Base-by-base conservation (phyloP, 2,888 invertebrate genomes). In the Mesodorylaimus sp. region DNA sequence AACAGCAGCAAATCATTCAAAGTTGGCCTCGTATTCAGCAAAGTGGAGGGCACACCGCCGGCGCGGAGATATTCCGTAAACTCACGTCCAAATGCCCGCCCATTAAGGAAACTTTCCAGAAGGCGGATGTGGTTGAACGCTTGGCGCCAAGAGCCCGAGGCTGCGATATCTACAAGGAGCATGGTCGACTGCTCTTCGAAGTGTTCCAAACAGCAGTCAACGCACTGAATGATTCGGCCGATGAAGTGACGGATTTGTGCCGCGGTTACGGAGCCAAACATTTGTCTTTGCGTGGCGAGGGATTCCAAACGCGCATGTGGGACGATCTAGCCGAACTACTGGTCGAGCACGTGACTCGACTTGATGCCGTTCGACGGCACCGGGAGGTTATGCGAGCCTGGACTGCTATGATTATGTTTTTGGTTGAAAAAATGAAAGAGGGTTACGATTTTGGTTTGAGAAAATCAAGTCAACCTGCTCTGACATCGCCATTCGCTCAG, bases 1-100 rank as follows among this genome's bases (percentile, higher is more conserved):
- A 43, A 43, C 10, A 26, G 10, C 44, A 43, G 19, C 7, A 26
- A 19, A 24, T 43, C 7, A 26, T 19, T 26, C 44, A 43, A 43
- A 26, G 44, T 43, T 43, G 44, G 44, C 44, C 44, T 43, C 24
- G 27, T 13, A 43, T 43, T 26, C 44, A 43, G 44, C 44, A 43
- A 19, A 39, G 7, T n/a, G 27, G 26, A 10, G 44, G 44, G 24
- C 32, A 32, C 32, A 32, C 16, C 16, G 7, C 16, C 7, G 32
- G 32, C 16, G 32, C 32, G 7, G 16, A 32, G 16, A 16, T 43
- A 5, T 43, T 43, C 27, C 5, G 27, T 3, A 5, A 26, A 16
- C 27, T 43, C 13, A 26, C 26, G 13, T 5, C 5, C 5, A 43
- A 43, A 7, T 26, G 27, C 27, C 5, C 26, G 5, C 44, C 24